A percentile compares a stretch with the other conserved stretches of the same genome.
phyloP scores from a whole-genome alignment of 2,113 vertebrate genomes.

The Microtus ochrogaster region DNA sequence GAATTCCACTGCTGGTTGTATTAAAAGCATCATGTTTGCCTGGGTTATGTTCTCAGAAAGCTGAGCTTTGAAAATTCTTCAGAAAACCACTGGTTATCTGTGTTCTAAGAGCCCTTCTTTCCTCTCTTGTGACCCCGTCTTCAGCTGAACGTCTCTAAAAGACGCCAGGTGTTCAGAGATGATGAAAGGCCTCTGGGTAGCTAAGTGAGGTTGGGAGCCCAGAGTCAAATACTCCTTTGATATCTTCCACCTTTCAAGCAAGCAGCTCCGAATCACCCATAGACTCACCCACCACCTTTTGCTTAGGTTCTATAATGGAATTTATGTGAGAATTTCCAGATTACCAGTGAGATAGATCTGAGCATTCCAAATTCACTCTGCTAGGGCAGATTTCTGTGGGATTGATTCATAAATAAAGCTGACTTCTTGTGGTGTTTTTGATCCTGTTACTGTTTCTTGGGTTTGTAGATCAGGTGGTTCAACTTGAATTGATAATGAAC shows the following conservation, averaged over 20 bases:
- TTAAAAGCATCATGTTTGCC: background rate
- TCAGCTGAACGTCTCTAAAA: background rate
- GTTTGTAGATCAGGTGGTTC: background rate
- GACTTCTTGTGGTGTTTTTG: background rate
- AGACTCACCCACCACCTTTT: background rate
- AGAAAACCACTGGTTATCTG: background rate
- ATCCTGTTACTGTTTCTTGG: background rate
- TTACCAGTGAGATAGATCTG: background rate
- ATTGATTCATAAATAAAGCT: background rate
- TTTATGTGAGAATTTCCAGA: background rate
- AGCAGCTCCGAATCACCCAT: background rate
- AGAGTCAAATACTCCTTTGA: background rate
- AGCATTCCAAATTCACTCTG: background rate
- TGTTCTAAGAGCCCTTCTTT: background rate
- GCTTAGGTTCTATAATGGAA: background rate
- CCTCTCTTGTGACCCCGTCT: background rate
- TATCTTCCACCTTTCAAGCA: background rate
- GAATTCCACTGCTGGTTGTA: background rate
- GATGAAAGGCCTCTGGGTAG: background rate
- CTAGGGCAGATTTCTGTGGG: background rate
- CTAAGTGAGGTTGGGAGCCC: background rate
- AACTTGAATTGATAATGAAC: background rate
- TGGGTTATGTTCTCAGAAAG: constrained; percentile 21
- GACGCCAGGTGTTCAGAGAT: background rate
- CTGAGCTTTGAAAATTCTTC: constrained; percentile 7